Conservation (phyloP, 2,888 invertebrate species). For the Chirona hameri region DNA sequence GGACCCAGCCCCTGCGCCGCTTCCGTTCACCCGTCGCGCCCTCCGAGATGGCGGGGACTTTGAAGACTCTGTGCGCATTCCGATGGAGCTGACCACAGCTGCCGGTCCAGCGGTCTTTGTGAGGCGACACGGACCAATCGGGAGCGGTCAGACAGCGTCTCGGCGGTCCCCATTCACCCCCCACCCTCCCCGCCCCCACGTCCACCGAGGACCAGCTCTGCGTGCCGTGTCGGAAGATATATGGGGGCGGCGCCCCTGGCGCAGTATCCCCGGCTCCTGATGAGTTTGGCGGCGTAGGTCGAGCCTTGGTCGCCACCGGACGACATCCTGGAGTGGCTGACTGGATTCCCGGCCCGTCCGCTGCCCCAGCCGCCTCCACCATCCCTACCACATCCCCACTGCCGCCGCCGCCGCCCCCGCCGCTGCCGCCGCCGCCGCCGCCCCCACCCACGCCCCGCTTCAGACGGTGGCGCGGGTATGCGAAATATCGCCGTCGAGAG, state of each 20-base stretch:
- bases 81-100: conserved; percentile 7
- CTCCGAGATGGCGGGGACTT: background rate
- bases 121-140: background rate
- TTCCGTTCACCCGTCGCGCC: background rate
- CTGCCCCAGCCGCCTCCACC: too few relatives aligned
- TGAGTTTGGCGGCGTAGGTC: background rate
- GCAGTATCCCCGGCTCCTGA: background rate
- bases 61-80: conserved; percentile 5
- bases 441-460: background rate
- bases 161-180: too few relatives aligned
- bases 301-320: background rate
- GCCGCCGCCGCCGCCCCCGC: background rate
- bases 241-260: background rate
- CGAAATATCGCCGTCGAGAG: background rate
- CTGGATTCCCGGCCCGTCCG: too few relatives aligned
- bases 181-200: background rate
- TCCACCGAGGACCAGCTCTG: background rate
- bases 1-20: background rate
- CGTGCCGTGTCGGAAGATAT: background rate
- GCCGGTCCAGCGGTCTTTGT: background rate
- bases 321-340: background rate
- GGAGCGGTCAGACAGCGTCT: background rate
- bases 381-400: too few relatives aligned
- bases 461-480: background rate
- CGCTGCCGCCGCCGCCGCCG: background rate